A percentile compares a stretch with the other conserved stretches of the same genome.
These are phyloP conservation scores for Tragelaphus eurycerus DNA, from an alignment of 2,797 vertebrate genomes.

Conservation along the genomic window DNA sequence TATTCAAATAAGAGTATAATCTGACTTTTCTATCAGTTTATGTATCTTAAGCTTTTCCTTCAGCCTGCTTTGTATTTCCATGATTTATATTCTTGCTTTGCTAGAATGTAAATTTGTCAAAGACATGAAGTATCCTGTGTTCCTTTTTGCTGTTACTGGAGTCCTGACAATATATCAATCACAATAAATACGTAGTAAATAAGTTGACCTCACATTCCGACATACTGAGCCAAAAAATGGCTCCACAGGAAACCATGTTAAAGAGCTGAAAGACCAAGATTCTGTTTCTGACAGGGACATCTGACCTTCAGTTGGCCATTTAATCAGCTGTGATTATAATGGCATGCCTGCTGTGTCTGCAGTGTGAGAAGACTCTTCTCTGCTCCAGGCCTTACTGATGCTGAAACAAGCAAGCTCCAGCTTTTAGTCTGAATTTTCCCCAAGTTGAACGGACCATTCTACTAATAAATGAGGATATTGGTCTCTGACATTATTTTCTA, in stretches of 20 bases:
- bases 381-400: background rate
- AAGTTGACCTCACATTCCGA: background rate
- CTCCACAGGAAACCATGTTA: background rate
- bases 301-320: background rate
- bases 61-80: background rate
- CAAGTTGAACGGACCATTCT: background rate
- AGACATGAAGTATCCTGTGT: background rate
- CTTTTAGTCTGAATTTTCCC: background rate
- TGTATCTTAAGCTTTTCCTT: background rate
- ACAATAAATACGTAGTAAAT: background rate
- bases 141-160: background rate
- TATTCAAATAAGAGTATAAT: background rate
- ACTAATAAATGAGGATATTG: background rate
- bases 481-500: background rate
- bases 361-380: background rate
- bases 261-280: background rate
- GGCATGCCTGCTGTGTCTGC: background rate
- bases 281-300: background rate
- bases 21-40: background rate
- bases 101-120: constrained; percentile 9
- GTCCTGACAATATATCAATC: background rate
- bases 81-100: constrained; percentile 17
- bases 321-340: background rate
- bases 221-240: background rate
- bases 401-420: background rate